Base-by-base conservation (phyloP, 2,888 invertebrate genomes). In the Drosophila pseudotalamancana region DNA sequence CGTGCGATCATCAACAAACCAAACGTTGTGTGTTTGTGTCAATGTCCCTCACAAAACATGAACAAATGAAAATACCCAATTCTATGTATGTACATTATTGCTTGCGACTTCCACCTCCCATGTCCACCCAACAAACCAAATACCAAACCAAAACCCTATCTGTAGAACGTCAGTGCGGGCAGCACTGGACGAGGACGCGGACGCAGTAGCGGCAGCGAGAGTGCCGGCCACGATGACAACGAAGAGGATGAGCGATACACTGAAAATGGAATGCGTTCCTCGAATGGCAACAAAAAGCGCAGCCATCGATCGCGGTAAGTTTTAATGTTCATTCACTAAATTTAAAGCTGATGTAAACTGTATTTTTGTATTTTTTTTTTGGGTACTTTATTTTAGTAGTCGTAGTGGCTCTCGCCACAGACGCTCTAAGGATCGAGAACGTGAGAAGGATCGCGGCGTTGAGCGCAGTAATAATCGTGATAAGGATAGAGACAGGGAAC, bases 41-140 rank as follows among this genome's bases (percentile, higher is more conserved):
- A 31, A 32, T 35, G n/a, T 71, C 62, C 72, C 75, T 53, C 61
- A 55, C 66, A 76, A 56, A 68, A 66, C 72, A 60, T 69, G 46
- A 71, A 60, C 57, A 39, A 64, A 59, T 64, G 55, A 55, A 53
- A 72, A 69, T 72, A 75, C 77, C 81, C 74, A 82, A 75, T 82
- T 83, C 70, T 81, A 67, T 83, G 75, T 85, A 83, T 85, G 72
- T 82, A 85, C 72, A 79, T 80, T 85, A 80, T 83, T 83, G 83
- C 85, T 83, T 83, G 85, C 77, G 77, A 69, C 63, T 64, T 61
- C 76, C 60, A 56, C 59, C 67, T 60, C 60, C 63, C 54, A 53
- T 67, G 57, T 65, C 72, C 72, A 72, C 51, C 66, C 66, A 63
- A 66, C 60, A 62, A 63, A 70, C 76, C 61, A 54, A 61, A 64